A percentile compares a stretch with the other conserved stretches of the same genome.
These are phyloP conservation scores for Momotus momota DNA, from an alignment of 2,797 vertebrate species.

Conservation along the genomic window DNA sequence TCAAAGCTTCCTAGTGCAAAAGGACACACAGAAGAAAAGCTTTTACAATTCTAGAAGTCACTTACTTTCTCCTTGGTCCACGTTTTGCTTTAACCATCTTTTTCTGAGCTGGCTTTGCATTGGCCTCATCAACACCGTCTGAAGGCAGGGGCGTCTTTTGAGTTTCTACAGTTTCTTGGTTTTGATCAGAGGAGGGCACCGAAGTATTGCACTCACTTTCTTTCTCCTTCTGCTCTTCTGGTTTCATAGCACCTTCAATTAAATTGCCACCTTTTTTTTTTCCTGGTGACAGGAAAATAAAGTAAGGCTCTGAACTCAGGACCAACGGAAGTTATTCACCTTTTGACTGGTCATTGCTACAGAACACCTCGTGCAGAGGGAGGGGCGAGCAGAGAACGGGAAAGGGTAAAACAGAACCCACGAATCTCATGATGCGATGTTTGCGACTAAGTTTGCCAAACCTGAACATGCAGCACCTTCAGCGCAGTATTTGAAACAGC, in stretches of 20 bases:
- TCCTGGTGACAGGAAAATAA: conserved; percentile 69
- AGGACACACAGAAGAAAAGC: neutral
- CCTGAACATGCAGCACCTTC: neutral
- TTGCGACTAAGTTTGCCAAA: neutral
- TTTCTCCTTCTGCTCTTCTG: conserved; percentile 81
- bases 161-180: conserved; percentile 75
- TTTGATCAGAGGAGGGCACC: conserved; percentile 70
- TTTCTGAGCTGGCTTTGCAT: conserved; percentile 77
- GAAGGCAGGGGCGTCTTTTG: conserved; percentile 55
- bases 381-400: neutral
- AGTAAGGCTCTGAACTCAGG: neutral
- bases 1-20: neutral
- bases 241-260: conserved; percentile 73
- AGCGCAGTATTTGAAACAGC: neutral
- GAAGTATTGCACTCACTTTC: conserved; percentile 68
- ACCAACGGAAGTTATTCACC: neutral
- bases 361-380: neutral
- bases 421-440: neutral
- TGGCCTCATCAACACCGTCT: conserved; percentile 61
- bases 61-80: conserved; percentile 83
- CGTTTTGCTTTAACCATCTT: conserved; percentile 84
- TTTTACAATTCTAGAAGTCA: neutral
- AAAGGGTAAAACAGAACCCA: neutral
- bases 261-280: conserved; percentile 75
- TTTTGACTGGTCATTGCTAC: neutral